Percentiles rank a stretch among this genome's conserved stretches.
Conservation (phyloP, 2,888 invertebrate species). For the Plagiodera versicolora region DNA sequence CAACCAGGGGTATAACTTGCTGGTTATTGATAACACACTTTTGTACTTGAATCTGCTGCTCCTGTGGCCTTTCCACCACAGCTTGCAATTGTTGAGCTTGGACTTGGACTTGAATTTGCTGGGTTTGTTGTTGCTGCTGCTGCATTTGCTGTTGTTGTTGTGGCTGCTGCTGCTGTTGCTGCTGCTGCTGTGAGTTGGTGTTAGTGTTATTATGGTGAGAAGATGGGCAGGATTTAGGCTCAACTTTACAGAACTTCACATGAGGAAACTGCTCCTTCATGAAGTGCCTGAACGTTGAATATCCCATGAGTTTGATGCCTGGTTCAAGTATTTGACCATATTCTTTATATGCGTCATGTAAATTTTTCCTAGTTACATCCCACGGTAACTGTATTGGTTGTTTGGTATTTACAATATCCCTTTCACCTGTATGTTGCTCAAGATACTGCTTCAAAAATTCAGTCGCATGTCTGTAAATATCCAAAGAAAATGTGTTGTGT, state of each 20-base stretch:
- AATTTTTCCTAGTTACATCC: constrained; percentile 67
- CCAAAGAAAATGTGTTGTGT: constrained; percentile 76
- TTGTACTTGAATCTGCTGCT: constrained; percentile 53
- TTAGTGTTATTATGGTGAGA: constrained; percentile 48
- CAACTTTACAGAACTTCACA: constrained; percentile 67
- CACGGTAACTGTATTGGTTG: constrained; percentile 59
- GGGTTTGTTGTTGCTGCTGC: constrained; percentile 53
- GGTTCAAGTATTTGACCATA: constrained; percentile 72
- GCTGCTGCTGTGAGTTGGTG: constrained; percentile 48
- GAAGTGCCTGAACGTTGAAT: constrained; percentile 77
- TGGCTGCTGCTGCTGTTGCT: constrained; percentile 51
- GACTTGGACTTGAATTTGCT: constrained; percentile 48
- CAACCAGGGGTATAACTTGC: constrained; percentile 66
- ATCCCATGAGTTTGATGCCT: constrained; percentile 75
- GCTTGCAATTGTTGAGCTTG: constrained; percentile 56
- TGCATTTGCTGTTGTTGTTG: constrained; percentile 54
- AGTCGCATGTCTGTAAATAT: constrained; percentile 77
- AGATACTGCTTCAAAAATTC: constrained; percentile 75
- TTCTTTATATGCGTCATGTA: constrained; percentile 74
- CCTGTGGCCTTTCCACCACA: constrained; percentile 56
- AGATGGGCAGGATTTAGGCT: constrained; percentile 59
- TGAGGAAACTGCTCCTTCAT: constrained; percentile 82
- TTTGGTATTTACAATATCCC: constrained; percentile 58
- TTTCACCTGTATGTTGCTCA: constrained; percentile 64
- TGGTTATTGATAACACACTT: constrained; percentile 65